Conservation (phyloP, 2,113 vertebrate species). For the Emberiza fucata region DNA sequence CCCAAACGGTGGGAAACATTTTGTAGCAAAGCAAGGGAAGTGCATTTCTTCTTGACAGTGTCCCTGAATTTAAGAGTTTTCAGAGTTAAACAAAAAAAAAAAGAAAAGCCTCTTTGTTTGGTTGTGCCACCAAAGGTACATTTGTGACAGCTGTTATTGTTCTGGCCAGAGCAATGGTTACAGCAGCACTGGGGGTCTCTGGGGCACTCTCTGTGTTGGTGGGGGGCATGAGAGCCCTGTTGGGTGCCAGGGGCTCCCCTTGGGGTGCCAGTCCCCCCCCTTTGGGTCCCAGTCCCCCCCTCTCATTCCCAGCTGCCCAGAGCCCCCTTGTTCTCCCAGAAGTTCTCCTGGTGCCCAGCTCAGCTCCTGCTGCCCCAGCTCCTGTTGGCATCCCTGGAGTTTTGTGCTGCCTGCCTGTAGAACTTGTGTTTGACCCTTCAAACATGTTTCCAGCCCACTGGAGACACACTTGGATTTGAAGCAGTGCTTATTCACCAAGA, state of each 20-base stretch:
- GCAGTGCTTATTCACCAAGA: slow-evolving; percentile 78
- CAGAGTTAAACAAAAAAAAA: neutral
- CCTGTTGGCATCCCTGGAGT: neutral
- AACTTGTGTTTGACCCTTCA: slow-evolving; percentile 79
- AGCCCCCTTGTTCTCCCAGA: neutral
- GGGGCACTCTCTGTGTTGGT: accelerated
- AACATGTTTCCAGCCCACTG: slow-evolving; percentile 79
- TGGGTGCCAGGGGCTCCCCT: neutral
- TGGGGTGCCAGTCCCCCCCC: too few relatives aligned
- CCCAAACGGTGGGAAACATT: neutral
- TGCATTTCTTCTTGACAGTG: neutral
- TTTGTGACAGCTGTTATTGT: neutral
- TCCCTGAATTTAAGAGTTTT: neutral
- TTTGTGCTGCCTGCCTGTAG: slow-evolving; percentile 69
- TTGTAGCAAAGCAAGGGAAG: neutral
- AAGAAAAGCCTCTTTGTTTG: neutral
- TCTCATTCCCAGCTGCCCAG: neutral
- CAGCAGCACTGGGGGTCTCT: neutral
- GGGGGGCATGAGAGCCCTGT: neutral
- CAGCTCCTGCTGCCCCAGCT: neutral
- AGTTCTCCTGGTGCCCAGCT: neutral
- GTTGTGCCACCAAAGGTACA: neutral
- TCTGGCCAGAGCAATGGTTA: neutral
- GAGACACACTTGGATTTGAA: slow-evolving; percentile 75
- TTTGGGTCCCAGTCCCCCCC: too few relatives aligned